These are phyloP conservation scores for Lasioglossum malachurum DNA, from an alignment of 2,888 invertebrate genomes.

Conservation along the genomic window DNA sequence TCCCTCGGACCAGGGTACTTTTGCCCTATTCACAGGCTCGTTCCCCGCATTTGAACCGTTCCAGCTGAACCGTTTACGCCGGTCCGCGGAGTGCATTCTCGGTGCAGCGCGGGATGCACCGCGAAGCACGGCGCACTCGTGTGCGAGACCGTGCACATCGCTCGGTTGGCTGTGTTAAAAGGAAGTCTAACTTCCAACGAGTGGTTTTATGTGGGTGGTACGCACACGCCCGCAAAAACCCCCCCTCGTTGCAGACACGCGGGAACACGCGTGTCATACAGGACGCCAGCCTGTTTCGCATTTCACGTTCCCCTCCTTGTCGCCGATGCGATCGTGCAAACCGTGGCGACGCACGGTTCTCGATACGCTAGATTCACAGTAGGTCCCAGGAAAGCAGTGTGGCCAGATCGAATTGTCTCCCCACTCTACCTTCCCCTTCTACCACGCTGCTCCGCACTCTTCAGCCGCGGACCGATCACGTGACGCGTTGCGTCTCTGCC, in stretches of 20 bases:
- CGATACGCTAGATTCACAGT: constrained; percentile 70
- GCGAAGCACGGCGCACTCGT: constrained; percentile 54
- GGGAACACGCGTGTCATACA: constrained; percentile 53
- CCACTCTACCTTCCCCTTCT: no score
- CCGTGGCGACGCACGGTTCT: constrained; percentile 48
- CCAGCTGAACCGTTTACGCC: constrained; percentile 59
- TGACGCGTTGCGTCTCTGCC: no score
- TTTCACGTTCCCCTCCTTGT: constrained; percentile 32
- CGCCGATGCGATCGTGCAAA: constrained; percentile 28
- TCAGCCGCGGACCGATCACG: no score
- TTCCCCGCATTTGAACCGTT: constrained; percentile 39
- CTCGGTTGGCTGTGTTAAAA: constrained; percentile 54
- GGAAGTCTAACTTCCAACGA: constrained; percentile 60
- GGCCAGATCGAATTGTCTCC: not conserved
- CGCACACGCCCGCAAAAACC: constrained; percentile 21
- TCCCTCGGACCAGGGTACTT: constrained; percentile 2
- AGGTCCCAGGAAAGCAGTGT: not conserved
- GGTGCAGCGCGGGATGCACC: constrained; percentile 60
- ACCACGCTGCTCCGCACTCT: no score
- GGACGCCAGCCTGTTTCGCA: constrained; percentile 53
- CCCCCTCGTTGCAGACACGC: constrained; percentile 26
- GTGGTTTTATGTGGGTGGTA: constrained; percentile 70
- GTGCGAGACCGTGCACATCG: constrained; percentile 59
- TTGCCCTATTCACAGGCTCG: not conserved
- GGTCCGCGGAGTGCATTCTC: constrained; percentile 61